Conservation (phyloP, 1,140 invertebrate genomes). For the Pogonomyrmex barbatus region DNA sequence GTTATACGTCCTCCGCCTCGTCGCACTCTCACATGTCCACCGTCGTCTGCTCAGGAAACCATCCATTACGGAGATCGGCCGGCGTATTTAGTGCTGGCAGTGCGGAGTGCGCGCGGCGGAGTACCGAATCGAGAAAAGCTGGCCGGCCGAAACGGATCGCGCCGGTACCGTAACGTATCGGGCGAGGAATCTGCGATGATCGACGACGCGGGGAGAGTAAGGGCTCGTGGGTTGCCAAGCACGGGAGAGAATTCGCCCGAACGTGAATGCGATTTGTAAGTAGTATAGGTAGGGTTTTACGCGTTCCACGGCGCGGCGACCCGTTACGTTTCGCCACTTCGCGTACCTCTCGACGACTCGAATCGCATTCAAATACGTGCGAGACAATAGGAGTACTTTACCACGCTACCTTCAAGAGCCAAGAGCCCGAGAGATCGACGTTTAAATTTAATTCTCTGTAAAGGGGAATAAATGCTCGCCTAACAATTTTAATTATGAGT, state of each 20-base stretch:
- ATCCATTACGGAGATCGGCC: conserved; percentile 82
- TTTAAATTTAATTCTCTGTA: background rate
- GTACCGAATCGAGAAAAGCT: conserved; percentile 58
- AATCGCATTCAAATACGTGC: background rate
- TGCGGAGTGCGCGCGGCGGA: conserved; percentile 45
- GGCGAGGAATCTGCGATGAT: background rate
- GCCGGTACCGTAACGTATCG: background rate
- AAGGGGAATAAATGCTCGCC: background rate
- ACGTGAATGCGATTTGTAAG: conserved; percentile 49
- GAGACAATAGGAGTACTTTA: background rate
- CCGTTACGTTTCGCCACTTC: conserved; percentile 29
- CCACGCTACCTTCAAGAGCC: background rate
- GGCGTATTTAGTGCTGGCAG: conserved; percentile 68
- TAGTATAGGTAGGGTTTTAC: conserved; percentile 41
- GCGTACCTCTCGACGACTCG: background rate
- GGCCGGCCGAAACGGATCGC: conserved; percentile 15
- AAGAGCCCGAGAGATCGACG: background rate
- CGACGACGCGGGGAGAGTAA: background rate
- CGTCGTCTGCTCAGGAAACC: conserved; percentile 81
- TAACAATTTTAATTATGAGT: conserved; percentile 4
- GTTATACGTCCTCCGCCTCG: conserved; percentile 70
- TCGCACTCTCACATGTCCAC: conserved; percentile 71
- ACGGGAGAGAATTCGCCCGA: background rate
- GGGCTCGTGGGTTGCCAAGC: background rate
- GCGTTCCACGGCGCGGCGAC: conserved; percentile 7